phyloP scores from a whole-genome alignment of 2,797 vertebrate species.

The Tauraco hartlaubi region DNA sequence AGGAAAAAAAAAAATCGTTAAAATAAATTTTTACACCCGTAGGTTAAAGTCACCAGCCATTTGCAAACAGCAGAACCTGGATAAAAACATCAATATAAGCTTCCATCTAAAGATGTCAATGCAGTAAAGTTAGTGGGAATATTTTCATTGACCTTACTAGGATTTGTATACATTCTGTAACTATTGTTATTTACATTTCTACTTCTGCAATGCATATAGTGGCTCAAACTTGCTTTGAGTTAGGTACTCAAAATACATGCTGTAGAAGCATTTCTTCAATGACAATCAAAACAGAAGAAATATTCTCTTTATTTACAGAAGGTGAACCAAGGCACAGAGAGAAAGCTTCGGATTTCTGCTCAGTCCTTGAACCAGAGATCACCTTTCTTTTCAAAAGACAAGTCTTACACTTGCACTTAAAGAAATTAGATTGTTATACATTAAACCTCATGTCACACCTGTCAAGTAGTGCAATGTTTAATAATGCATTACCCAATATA shows the following conservation, averaged over 20 bases:
- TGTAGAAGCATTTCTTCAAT: neutral
- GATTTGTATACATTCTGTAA: neutral
- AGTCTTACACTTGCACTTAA: neutral
- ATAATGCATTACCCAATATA: neutral
- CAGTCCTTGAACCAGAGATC: neutral
- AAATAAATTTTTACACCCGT: conserved; percentile 57
- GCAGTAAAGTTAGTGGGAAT: neutral
- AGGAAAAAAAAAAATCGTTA: conserved; percentile 57
- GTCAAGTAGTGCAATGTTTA: neutral
- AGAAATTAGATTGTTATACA: neutral
- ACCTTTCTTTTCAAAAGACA: neutral
- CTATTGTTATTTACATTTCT: neutral
- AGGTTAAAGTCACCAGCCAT: conserved; percentile 20
- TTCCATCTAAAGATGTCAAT: neutral
- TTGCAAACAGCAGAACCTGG: neutral
- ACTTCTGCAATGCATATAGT: neutral
- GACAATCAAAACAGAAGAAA: neutral
- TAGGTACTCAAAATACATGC: neutral
- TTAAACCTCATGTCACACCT: neutral
- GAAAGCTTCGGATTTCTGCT: neutral
- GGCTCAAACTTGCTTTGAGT: neutral
- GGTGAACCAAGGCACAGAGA: neutral
- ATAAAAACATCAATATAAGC: neutral
- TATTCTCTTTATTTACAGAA: neutral
- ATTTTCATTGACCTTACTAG: neutral